Base-by-base conservation (phyloP, 2,113 vertebrate genomes). In the Gymnobelideus leadbeateri region DNA sequence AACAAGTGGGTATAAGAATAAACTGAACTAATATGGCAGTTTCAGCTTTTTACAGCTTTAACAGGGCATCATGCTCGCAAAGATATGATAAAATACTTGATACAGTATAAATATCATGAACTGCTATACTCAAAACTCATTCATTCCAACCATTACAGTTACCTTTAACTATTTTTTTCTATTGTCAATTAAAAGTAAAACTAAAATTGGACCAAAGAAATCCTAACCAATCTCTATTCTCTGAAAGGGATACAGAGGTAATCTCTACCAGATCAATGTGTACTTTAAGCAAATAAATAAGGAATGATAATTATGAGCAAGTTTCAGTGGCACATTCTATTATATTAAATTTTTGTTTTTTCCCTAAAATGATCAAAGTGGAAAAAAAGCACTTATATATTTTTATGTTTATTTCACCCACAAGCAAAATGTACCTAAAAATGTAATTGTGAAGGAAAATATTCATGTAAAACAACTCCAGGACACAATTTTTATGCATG, bases 101-200 rank as follows among this genome's bases (percentile, higher is more conserved):
- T 3, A 95, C 49, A 55, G 21, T 37, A 46, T 4, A 50, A 28
- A 46, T 46, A 89, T 47, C 93, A 51, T 92, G 51, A 94, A 96
- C 94, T 46, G 37, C 43, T 93, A 23, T 49, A 91, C 89, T 94
- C 51, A 93, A 92, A 93, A 91, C 2, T 4, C 25, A 93, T 24
- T 51, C 21, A 54, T 43, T 31, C 37, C n/a, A 61, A 19, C 68
- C 68, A 84, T 84, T 84, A 84, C 11, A 14, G 68, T 21, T 43
- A 43, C 68, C 37, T 43, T 84, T 84, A 11, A 84, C 16, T 23
- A 84, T 84, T 84, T 77, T 84, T 84, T 19, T 21, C 21, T 84
- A 23, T 16, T 84, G n/a, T 84, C 68, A 84, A 23, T 84, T 84
- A 84, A 84, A 84, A 84, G 16, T 43, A 84, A 84, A 84, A 84